A percentile compares a stretch with the other conserved stretches of the same genome.
These are phyloP conservation scores for Istiophorus platypterus DNA, from an alignment of 2,113 vertebrate genomes.

Conservation along the genomic window DNA sequence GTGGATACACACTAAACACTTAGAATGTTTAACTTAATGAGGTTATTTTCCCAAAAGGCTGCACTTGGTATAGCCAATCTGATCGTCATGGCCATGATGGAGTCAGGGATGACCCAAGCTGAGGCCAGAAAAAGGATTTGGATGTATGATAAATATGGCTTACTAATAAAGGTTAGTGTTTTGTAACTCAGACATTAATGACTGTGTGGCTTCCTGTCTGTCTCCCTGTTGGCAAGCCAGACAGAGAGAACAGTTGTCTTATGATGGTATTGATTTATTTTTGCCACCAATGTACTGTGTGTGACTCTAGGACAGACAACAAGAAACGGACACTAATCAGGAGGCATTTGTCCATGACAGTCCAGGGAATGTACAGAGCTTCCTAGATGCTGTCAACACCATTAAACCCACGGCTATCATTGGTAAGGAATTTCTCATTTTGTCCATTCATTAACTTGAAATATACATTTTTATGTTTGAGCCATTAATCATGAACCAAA, in stretches of 20 bases:
- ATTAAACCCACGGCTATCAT: constrained; percentile 94
- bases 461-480: not conserved
- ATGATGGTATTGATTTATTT: constrained; percentile 2
- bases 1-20: not conserved
- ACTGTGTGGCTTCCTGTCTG: constrained; percentile 61
- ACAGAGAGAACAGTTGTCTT: not conserved
- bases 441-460: not conserved
- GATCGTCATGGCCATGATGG: constrained; percentile 96
- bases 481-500: not conserved
- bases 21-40: not conserved
- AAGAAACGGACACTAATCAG: constrained; percentile 88
- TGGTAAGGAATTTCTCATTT: constrained; percentile 76
- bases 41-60: constrained; percentile 82
- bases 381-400: constrained; percentile 92
- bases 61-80: constrained; percentile 97
- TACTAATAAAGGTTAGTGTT: constrained; percentile 89
- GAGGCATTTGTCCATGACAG: constrained; percentile 88
- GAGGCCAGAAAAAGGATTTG: constrained; percentile 91
- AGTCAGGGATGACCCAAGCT: constrained; percentile 85
- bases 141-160: constrained; percentile 95
- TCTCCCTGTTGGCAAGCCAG: not conserved
- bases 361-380: constrained; percentile 87
- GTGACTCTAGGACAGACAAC: constrained; percentile 84
- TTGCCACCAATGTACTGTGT: not conserved
- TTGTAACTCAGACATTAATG: constrained; percentile 64